phyloP scores from a whole-genome alignment of 2,113 vertebrate genomes.

The Corythaeola cristata region DNA sequence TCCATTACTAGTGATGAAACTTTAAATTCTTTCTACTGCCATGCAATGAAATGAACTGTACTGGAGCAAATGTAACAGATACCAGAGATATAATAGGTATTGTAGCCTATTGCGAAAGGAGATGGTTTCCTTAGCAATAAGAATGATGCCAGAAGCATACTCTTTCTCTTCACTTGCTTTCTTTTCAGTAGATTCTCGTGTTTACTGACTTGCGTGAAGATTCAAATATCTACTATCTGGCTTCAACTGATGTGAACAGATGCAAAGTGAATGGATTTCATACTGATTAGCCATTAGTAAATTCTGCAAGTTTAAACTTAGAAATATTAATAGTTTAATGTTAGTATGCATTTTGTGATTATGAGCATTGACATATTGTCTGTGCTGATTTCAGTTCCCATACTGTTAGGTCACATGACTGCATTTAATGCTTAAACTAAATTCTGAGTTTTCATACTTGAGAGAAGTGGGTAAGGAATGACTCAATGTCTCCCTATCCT shows the following conservation, averaged over 20 bases:
- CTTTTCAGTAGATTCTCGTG: background rate
- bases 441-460: background rate
- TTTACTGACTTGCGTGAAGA: background rate
- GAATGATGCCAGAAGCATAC: background rate
- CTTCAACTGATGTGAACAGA: background rate
- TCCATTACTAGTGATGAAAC: background rate
- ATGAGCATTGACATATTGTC: background rate
- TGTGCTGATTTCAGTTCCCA: background rate
- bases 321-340: background rate
- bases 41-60: background rate
- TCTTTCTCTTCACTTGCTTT: background rate
- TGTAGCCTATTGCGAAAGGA: background rate
- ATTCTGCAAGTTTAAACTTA: background rate
- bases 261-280: background rate
- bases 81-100: background rate
- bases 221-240: background rate
- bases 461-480: background rate
- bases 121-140: conserved; percentile 42
- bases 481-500: background rate
- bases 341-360: background rate
- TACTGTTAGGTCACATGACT: background rate
- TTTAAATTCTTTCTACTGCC: background rate
- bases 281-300: background rate
- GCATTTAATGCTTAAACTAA: background rate
- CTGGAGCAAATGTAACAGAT: background rate